phyloP scores from a whole-genome alignment of 2,888 invertebrate species.

The Cecidostiba fungosa region DNA sequence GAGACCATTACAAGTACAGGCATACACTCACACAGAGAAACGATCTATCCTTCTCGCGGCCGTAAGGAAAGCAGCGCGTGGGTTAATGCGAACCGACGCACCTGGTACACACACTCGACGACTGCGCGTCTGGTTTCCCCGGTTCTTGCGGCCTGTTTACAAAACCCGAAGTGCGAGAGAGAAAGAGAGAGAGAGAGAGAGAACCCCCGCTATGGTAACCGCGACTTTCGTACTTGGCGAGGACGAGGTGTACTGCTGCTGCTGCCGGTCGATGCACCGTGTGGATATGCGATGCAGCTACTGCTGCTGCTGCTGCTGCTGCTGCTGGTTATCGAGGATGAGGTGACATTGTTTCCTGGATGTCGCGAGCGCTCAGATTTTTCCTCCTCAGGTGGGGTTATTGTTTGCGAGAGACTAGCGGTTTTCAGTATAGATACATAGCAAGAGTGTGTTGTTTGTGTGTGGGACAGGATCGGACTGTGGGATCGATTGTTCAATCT shows the following conservation, averaged over 20 bases:
- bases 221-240: conserved; percentile 74
- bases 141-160: conserved; percentile 76
- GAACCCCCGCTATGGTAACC: conserved; percentile 74
- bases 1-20: conserved; percentile 37
- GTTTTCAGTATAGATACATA: background rate
- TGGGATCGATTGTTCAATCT: background rate
- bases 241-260: conserved; percentile 69
- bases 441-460: too few relatives aligned
- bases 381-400: background rate
- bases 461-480: background rate
- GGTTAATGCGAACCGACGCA: conserved; percentile 59
- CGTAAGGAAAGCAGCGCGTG: conserved; percentile 58
- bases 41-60: conserved; percentile 38
- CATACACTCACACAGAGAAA: background rate
- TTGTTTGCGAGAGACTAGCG: conserved; percentile 44
- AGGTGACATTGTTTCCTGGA: conserved; percentile 60
- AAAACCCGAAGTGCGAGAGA: conserved; percentile 63
- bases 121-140: conserved; percentile 74
- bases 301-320: background rate
- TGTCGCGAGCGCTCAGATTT: conserved; percentile 7
- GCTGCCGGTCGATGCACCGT: conserved; percentile 74
- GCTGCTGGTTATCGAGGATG: conserved; percentile 9
- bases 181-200: conserved; percentile 44
- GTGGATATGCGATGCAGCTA: conserved; percentile 41
- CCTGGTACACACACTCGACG: conserved; percentile 52